Percentiles rank a stretch among this genome's conserved stretches.
These are phyloP conservation scores for Cirrhinus mrigala DNA, from an alignment of 2,797 vertebrate genomes.

Conservation along the genomic window DNA sequence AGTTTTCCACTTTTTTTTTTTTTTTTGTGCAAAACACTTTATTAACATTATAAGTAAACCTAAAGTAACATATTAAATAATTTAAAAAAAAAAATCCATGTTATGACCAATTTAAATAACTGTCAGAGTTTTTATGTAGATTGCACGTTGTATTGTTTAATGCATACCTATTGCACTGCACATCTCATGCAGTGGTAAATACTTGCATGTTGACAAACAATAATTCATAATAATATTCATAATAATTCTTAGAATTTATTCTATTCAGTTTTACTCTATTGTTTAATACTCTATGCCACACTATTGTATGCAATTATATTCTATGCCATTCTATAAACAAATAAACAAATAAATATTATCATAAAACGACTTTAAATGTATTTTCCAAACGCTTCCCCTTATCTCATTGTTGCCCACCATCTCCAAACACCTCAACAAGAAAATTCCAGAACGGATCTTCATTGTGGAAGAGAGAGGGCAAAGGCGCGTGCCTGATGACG, in stretches of 20 bases:
- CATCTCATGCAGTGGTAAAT: not conserved
- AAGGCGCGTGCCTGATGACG: conserved; percentile 51
- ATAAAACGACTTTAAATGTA: not conserved
- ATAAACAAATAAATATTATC: not conserved
- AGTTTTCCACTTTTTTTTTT: too few relatives aligned
- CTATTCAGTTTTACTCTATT: not conserved
- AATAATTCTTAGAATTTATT: too few relatives aligned
- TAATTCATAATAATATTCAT: too few relatives aligned
- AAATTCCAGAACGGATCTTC: conserved; percentile 6
- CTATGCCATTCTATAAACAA: not conserved
- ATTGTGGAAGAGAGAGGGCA: conserved; percentile 7
- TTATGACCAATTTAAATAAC: too few relatives aligned
- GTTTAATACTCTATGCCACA: not conserved
- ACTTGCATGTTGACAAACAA: not conserved
- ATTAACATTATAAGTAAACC: too few relatives aligned
- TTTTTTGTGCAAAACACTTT: too few relatives aligned
- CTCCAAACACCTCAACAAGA: conserved; percentile 3
- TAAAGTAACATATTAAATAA: too few relatives aligned
- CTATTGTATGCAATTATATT: not conserved
- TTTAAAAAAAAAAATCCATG: too few relatives aligned
- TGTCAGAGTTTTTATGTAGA: not conserved
- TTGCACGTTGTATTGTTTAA: not conserved
- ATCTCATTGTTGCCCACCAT: not conserved
- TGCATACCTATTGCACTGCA: not conserved
- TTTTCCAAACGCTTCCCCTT: not conserved